Percentiles rank a stretch among this genome's conserved stretches.
phyloP scores from a whole-genome alignment of 2,888 invertebrate species.

The Magallana nippona region DNA sequence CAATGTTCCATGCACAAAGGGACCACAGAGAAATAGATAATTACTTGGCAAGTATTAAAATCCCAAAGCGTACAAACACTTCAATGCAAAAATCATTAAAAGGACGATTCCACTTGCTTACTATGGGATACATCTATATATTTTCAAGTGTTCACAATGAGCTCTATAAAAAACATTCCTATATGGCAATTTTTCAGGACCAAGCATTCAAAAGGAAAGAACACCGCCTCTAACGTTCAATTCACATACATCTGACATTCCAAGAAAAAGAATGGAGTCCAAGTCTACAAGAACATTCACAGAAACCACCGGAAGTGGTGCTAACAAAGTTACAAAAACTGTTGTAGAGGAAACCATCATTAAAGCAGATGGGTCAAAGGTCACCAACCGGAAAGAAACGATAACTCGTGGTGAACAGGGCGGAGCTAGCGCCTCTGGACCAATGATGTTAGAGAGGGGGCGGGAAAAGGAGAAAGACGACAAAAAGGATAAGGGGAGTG shows the following conservation, averaged over 20 bases:
- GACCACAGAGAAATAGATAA: too few species aligned
- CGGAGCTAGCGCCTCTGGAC: conserved; percentile 20
- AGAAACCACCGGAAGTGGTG: conserved; percentile 53
- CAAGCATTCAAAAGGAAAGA: background rate
- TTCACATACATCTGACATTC: background rate
- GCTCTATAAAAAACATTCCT: background rate
- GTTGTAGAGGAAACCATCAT: conserved; percentile 74
- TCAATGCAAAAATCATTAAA: too few species aligned
- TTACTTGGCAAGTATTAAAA: too few species aligned
- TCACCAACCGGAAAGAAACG: conserved; percentile 68
- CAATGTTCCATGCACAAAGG: too few species aligned
- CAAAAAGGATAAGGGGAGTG: conserved; percentile 39
- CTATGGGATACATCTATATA: too few species aligned
- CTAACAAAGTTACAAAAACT: conserved; percentile 67
- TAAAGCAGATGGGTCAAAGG: conserved; percentile 70
- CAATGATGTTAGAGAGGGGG: conserved; percentile 27
- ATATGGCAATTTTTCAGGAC: background rate
- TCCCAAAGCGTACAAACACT: too few species aligned
- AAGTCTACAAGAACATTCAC: conserved; percentile 49
- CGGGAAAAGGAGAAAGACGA: conserved; percentile 36
- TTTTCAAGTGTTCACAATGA: background rate
- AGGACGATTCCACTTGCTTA: too few species aligned
- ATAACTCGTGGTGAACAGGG: conserved; percentile 57
- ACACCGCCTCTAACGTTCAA: background rate
- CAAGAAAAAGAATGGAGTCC: conserved; percentile 41